phyloP scores from a whole-genome alignment of 2,113 vertebrate genomes.

The Phalacrocorax aristotelis region DNA sequence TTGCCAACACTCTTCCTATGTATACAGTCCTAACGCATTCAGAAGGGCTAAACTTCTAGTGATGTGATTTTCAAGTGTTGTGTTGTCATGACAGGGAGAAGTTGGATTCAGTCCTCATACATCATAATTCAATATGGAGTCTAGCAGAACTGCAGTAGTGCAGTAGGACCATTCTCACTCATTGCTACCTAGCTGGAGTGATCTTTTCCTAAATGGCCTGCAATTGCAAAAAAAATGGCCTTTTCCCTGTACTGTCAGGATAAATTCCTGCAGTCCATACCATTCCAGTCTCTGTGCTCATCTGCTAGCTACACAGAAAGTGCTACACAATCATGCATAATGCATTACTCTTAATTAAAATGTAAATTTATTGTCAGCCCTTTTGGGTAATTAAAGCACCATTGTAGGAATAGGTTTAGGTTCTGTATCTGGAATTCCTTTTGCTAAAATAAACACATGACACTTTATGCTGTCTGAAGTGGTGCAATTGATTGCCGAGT shows the following conservation, averaged over 20 bases:
- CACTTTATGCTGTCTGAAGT: neutral
- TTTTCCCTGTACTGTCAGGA: neutral
- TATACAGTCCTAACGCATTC: neutral
- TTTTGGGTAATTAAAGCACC: constrained; percentile 33
- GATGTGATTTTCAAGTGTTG: neutral
- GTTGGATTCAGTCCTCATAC: neutral
- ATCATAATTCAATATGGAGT: neutral
- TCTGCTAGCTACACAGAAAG: neutral
- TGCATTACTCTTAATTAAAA: constrained; percentile 64
- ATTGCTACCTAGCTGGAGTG: neutral
- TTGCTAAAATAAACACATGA: neutral
- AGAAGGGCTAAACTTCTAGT: neutral
- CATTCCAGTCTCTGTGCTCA: neutral
- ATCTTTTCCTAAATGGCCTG: neutral
- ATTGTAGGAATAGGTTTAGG: neutral
- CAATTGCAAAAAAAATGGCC: neutral
- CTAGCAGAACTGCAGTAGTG: neutral
- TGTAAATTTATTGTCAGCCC: constrained; percentile 26
- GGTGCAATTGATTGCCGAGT: neutral
- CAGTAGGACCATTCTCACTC: neutral
- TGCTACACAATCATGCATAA: constrained; percentile 2
- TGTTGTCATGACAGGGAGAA: neutral
- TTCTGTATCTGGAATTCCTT: neutral
- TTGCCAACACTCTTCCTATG: neutral
- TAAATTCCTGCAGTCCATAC: neutral